Conservation (phyloP, 53 echinoderm and acorn worm genomes). For the Holothuria scabra region DNA sequence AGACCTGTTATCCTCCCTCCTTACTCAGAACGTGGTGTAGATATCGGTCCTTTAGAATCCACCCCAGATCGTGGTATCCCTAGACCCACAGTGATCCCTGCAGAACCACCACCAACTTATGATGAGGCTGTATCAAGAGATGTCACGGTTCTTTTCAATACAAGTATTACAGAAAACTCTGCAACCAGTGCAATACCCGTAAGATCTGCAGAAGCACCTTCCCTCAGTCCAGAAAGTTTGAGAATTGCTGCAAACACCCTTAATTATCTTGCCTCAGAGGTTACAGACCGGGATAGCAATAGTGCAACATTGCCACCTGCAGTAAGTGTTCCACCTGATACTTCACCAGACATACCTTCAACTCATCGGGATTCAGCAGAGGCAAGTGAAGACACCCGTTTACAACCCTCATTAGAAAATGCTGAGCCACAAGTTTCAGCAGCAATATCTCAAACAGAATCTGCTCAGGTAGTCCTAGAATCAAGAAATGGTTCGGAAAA, state of each 20-base stretch:
- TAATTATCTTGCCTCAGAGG: neutral
- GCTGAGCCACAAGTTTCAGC: no score
- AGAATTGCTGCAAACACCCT: neutral
- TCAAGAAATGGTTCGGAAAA: no score
- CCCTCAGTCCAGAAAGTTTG: neutral
- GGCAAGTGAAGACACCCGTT: no score
- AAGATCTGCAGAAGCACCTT: neutral
- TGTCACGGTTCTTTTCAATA: slow-evolving; percentile 21
- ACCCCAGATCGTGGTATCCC: slow-evolving; percentile 19
- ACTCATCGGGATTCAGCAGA: no score
- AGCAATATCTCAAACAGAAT: no score
- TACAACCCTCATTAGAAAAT: no score
- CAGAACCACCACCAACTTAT: slow-evolving; percentile 45
- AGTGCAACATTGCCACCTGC: neutral
- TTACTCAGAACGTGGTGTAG: slow-evolving; percentile 43
- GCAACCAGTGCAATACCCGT: neutral
- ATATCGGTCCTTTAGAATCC: slow-evolving; percentile 43
- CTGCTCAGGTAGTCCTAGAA: no score
- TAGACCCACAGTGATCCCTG: neutral
- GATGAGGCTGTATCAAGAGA: slow-evolving; percentile 43
- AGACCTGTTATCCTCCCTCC: slow-evolving; percentile 21
- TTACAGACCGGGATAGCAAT: neutral
- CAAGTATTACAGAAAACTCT: slow-evolving; percentile 13
- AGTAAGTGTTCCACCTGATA: neutral
- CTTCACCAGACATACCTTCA: no score